phyloP scores from a whole-genome alignment of 2,113 vertebrate species.

The Zootoca vivipara region DNA sequence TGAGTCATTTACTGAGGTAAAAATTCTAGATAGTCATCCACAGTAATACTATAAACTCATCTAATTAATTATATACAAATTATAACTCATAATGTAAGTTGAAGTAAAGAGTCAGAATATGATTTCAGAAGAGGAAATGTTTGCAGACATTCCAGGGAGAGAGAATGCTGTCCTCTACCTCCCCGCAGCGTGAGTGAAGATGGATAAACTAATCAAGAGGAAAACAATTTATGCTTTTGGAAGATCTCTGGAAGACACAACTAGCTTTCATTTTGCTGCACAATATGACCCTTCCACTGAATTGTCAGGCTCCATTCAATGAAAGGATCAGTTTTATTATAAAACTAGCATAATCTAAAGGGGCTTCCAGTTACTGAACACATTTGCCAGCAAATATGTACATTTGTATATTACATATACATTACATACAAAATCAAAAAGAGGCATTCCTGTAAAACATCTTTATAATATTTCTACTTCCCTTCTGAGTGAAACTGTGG shows the following conservation, averaged over 20 bases:
- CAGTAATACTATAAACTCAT: not conserved
- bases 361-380: not conserved
- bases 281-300: not conserved
- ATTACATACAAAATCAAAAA: not conserved
- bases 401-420: not conserved
- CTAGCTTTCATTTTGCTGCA: not conserved
- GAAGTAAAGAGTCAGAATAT: not conserved
- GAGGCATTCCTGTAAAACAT: not conserved
- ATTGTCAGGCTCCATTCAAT: not conserved
- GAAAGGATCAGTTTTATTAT: not conserved
- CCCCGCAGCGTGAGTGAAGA: not conserved
- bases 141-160: not conserved
- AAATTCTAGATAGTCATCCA: not conserved
- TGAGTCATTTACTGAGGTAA: not conserved
- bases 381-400: not conserved
- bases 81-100: not conserved
- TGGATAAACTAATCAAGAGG: not conserved
- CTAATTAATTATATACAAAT: not conserved
- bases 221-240: not conserved
- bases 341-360: not conserved
- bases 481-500: not conserved
- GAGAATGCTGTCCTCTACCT: not conserved
- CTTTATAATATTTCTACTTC: not conserved
- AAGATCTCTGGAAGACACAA: not conserved
- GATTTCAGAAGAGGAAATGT: not conserved